These are phyloP conservation scores for Gila robusta DNA, from an alignment of 2,797 vertebrate species.

Conservation along the genomic window DNA sequence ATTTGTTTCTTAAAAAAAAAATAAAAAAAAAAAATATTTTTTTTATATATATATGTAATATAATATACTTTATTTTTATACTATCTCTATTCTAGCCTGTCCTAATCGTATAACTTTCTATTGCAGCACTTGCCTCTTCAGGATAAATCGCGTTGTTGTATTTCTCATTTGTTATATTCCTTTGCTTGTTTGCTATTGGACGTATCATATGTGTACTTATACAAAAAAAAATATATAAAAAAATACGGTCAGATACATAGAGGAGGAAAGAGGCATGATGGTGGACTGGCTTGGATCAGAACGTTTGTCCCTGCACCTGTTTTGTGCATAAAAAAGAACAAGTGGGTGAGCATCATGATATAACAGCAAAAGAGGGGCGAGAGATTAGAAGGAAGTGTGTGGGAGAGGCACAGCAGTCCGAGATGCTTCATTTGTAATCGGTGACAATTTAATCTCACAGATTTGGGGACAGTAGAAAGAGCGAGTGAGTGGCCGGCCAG, in stretches of 20 bases:
- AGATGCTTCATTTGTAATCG: conserved; percentile 34
- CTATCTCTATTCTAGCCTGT: neutral
- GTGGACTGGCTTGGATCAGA: conserved; percentile 60
- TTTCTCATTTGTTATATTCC: neutral
- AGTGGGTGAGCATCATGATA: conserved; percentile 4
- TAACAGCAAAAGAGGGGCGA: neutral
- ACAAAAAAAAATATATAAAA: too few relatives aligned
- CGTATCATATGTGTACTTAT: neutral
- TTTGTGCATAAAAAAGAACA: conserved; percentile 40
- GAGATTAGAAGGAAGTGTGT: neutral
- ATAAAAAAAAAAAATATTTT: too few relatives aligned
- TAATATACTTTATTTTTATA: neutral
- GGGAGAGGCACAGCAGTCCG: conserved; percentile 21
- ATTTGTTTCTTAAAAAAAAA: neutral
- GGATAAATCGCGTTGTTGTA: neutral
- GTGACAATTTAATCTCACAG: conserved; percentile 51
- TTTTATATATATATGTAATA: too few relatives aligned
- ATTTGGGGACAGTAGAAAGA: conserved; percentile 30
- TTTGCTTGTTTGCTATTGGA: neutral
- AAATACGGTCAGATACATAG: conserved; percentile 51
- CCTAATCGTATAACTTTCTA: neutral
- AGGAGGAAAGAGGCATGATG: conserved; percentile 57
- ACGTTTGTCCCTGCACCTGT: conserved; percentile 37
- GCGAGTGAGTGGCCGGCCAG: conserved; percentile 26
- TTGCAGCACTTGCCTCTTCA: neutral